These are phyloP conservation scores for Glossosoma conforme DNA, from an alignment of 1,140 invertebrate species.

Conservation along the genomic window DNA sequence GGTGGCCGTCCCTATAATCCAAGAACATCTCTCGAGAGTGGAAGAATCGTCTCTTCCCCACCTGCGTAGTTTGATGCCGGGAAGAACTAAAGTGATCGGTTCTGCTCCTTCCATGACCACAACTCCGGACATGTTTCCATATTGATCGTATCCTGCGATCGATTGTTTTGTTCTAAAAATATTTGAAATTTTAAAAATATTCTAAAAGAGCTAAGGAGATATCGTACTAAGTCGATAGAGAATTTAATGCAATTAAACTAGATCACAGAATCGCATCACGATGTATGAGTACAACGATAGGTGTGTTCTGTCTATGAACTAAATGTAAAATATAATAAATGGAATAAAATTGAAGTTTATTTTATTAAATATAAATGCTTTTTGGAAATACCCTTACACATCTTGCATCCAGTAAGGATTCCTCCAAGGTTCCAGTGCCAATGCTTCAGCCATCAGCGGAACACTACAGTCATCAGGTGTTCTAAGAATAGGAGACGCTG, in stretches of 20 bases:
- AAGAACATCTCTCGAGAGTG: constrained; percentile 35
- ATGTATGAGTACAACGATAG: too few species aligned
- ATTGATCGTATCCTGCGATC: constrained; percentile 48
- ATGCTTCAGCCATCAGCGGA: constrained; percentile 46
- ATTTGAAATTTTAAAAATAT: too few species aligned
- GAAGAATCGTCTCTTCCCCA: constrained; percentile 37
- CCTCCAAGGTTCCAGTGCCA: constrained; percentile 53
- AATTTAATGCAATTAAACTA: too few species aligned
- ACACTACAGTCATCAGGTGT: constrained; percentile 48
- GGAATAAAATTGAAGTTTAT: constrained; percentile 8
- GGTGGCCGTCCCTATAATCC: constrained; percentile 35
- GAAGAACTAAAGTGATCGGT: constrained; percentile 7
- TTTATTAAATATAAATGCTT: constrained; percentile 6
- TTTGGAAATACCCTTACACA: constrained; percentile 32
- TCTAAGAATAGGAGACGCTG: constrained; percentile 44
- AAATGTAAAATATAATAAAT: constrained; percentile 4
- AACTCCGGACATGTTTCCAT: constrained; percentile 47
- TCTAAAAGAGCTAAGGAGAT: too few species aligned
- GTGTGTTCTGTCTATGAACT: neutral
- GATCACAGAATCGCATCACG: too few species aligned
- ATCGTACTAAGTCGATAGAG: too few species aligned
- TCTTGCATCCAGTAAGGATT: constrained; percentile 39
- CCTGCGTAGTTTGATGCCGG: constrained; percentile 32
- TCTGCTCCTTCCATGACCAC: constrained; percentile 37
- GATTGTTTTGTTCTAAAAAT: constrained; percentile 32